These are phyloP conservation scores for Schizopygopsis pylzovi DNA, from an alignment of 2,797 vertebrate species.

Conservation along the genomic window DNA sequence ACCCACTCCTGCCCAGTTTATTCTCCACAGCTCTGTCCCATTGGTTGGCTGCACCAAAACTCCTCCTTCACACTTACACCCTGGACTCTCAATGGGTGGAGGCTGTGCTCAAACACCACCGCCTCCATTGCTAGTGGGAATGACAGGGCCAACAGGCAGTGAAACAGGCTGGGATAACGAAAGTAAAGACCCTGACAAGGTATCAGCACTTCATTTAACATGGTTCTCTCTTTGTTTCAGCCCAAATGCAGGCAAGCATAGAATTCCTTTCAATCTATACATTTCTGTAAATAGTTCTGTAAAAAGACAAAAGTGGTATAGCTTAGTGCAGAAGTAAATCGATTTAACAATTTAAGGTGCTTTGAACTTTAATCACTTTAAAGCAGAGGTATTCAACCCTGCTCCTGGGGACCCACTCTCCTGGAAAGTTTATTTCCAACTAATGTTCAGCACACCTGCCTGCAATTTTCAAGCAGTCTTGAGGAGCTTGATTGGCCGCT, in stretches of 20 bases:
- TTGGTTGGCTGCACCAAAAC: slow-evolving; percentile 85
- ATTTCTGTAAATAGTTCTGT: not conserved
- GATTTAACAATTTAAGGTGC: not conserved
- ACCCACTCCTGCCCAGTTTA: slow-evolving; percentile 80
- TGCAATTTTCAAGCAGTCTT: too few species aligned
- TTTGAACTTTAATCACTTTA: not conserved
- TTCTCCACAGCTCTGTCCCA: slow-evolving; percentile 86
- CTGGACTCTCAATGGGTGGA: slow-evolving; percentile 73
- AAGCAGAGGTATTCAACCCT: not conserved
- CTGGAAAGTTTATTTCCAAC: too few species aligned
- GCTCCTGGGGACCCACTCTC: too few species aligned
- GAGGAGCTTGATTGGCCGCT: too few species aligned
- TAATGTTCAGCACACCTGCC: too few species aligned
- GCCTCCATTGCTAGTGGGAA: slow-evolving; percentile 67
- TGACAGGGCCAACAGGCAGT: slow-evolving; percentile 68
- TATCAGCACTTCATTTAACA: slow-evolving; percentile 50
- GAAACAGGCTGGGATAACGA: slow-evolving; percentile 78
- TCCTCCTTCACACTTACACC: slow-evolving; percentile 79
- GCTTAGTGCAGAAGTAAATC: not conserved
- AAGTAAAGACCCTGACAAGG: slow-evolving; percentile 84
- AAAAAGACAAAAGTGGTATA: too few species aligned
- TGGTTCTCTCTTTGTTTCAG: not conserved
- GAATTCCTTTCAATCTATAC: not conserved
- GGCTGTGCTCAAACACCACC: slow-evolving; percentile 81
- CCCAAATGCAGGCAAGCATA: not conserved